Base-by-base conservation (phyloP, 2,113 vertebrate genomes). In the Romanogobio albipinnatus region DNA sequence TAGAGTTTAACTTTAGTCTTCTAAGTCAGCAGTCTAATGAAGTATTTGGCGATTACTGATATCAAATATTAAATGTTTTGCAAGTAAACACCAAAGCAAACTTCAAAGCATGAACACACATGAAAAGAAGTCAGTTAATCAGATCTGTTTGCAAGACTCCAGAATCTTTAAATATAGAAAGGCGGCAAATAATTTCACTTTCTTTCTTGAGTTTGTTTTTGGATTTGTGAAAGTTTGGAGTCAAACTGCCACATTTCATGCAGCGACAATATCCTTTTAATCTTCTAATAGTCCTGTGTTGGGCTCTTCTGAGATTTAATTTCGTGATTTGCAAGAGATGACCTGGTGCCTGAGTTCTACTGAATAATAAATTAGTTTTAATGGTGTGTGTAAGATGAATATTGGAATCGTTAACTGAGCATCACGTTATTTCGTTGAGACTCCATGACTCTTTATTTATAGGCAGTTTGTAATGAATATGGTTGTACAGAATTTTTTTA, bases 401-500 rank as follows among this genome's bases (percentile, higher is more conserved):
- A 51, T 24, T 6, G 5, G 39, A 47, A 22, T 74, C 11, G 14
- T 24, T 47, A 45, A 49, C 43, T 47, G 43, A 15, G 43, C 11
- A 49, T 26, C 11, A 26, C 26, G 24, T 24, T 56, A 17, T 58
- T 58, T 22, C 10, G 1, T 15, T 33, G 43, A 49, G 10, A 3
- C 70, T 73, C 43, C n/a, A 15, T 22, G 11, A 73, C 70, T 24
- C 22, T 49, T 56, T 74, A 74, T 74, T 47, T 74, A 73, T 73
- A 73, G 70, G 70, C 22, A 24, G 22, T 47, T 73, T 47, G 22
- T 24, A 47, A 47, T 24, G 70, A 73, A 73, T n/a, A 47, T 45
- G 10, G 43, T 26, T 74, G 70, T 74, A 74, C 39, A 74, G 26
- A 47, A 15, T 47, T 24, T 9, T 22, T 24, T 26, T 45, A 47